Conservation (phyloP, 1,140 invertebrate species). For the Tetranychus urticae region DNA sequence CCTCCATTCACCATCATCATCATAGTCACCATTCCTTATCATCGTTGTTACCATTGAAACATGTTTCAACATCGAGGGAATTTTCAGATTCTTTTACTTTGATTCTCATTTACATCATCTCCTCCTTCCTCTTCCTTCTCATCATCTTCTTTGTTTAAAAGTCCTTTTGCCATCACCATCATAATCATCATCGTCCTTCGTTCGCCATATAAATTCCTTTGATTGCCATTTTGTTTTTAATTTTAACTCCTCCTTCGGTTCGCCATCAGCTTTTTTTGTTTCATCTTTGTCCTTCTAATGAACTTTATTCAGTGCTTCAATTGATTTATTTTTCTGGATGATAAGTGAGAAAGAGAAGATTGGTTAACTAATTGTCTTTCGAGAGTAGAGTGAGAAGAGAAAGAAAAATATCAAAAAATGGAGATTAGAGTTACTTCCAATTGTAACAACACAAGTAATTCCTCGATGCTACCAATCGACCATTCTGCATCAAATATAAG, state of each 20-base stretch:
- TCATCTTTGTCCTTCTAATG: background rate
- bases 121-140: background rate
- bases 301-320: background rate
- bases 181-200: background rate
- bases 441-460: background rate
- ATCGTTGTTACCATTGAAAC: too few relatives aligned
- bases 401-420: background rate
- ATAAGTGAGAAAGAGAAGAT: background rate
- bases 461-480: slow-evolving; percentile 7
- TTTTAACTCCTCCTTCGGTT: background rate
- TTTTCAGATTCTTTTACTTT: too few relatives aligned
- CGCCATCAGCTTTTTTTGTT: background rate
- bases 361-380: background rate
- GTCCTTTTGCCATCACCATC: background rate
- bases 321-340: too few relatives aligned
- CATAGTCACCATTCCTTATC: too few relatives aligned
- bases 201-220: background rate
- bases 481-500: slow-evolving; percentile 1
- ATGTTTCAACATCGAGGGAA: too few relatives aligned
- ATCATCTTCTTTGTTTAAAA: background rate
- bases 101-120: background rate
- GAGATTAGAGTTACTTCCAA: background rate
- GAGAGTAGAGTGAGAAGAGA: background rate
- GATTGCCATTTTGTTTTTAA: background rate
- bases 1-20: too few relatives aligned